Conservation (phyloP, 92 coral and sea anemone species). For the Muricea muricata region DNA sequence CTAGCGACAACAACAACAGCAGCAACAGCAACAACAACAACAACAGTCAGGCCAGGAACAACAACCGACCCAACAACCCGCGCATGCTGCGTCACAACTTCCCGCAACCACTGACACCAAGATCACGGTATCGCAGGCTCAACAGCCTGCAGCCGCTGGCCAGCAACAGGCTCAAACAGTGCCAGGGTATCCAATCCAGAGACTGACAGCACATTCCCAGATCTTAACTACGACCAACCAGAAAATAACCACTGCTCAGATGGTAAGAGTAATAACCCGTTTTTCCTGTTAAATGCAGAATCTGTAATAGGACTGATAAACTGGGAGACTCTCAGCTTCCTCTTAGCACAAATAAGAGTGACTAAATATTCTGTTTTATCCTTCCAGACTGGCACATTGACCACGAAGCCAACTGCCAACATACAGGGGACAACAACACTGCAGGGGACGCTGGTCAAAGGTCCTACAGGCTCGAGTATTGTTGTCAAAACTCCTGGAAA, state of each 20-base stretch:
- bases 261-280: constrained; percentile 10
- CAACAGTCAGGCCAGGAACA: constrained; percentile 57
- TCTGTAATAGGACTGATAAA: no score
- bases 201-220: constrained; percentile 26
- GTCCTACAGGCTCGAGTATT: constrained; percentile 78
- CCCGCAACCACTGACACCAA: constrained; percentile 47
- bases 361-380: not conserved
- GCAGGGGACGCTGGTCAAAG: constrained; percentile 66
- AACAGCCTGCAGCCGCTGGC: constrained; percentile 69
- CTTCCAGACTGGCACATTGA: not conserved
- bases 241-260: constrained; percentile 45
- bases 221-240: constrained; percentile 46
- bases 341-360: no score
- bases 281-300: no score
- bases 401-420: constrained; percentile 11
- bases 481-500: constrained; percentile 91
- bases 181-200: not conserved
- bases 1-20: constrained; percentile 61
- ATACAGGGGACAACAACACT: constrained; percentile 61
- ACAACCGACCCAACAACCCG: constrained; percentile 60
- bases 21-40: constrained; percentile 62
- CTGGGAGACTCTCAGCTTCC: no score
- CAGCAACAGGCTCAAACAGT: constrained; percentile 20
- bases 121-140: constrained; percentile 68
- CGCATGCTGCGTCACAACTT: constrained; percentile 49